Base-by-base conservation (phyloP, 2,797 vertebrate genomes). In the Sebastes itinus region DNA sequence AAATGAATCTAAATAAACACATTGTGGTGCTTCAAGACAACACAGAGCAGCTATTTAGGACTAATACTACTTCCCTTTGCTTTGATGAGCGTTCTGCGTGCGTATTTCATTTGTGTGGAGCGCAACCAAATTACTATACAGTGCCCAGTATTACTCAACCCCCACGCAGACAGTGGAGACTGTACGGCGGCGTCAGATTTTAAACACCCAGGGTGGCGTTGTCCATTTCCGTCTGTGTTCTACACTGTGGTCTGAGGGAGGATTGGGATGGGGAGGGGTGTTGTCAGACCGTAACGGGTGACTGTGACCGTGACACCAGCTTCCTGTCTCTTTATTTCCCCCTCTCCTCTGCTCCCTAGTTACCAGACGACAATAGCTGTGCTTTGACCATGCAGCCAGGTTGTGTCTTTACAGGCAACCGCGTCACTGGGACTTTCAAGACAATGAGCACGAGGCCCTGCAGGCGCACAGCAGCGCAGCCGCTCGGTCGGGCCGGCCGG, bases 301-400 rank as follows among this genome's bases (percentile, higher is more conserved):
- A 90, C 86, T 90, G 81, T 89, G 93, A 92, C 92, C 90, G 27
- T 94, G 93, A 93, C 92, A 89, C 84, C 66, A 20, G 89, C 72
- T 94, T 95, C 94, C 94, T 93, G 92, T 90, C 90, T 89, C 83
- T 89, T 78, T 80, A 83, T 86, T 92, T 92, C 90, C 69, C 23
- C 23, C 60, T 65, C 84, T 66, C n/a, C 58, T n/a, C 76, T 77
- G 52, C 84, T 86, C 80, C 70, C 42, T 74, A 75, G 70, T 80
- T 60, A 58, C 71, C 84, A 82, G 87, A 94, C 66, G 58, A 94
- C 93, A 94, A 94, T 91, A 89, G 89, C 42, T 2, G 30, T 2
- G n/a, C 79, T 80, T 62, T 70, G 72, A 68, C 77, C 56, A 10
- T 33, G 62, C 77, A 66, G 79, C 65, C 84, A 82, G 83, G 82